phyloP scores from a whole-genome alignment of 2,113 vertebrate species.

The Stigmatopora nigra region DNA sequence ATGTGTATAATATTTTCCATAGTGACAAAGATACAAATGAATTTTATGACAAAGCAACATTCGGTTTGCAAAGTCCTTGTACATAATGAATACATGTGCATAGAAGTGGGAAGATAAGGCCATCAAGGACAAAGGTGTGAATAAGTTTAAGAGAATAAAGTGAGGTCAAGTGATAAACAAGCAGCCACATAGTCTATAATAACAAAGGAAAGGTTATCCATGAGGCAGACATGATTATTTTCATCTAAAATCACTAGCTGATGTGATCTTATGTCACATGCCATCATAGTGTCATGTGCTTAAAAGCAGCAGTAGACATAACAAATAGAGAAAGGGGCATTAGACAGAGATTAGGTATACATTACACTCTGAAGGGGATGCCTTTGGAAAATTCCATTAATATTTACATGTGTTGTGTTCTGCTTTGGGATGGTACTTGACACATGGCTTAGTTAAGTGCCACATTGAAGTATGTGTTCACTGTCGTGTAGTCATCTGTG shows the following conservation, averaged over 20 bases:
- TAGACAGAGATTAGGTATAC: constrained; percentile 22
- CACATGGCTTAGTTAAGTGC: constrained; percentile 13
- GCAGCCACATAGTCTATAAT: constrained; percentile 26
- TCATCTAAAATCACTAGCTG: constrained; percentile 15
- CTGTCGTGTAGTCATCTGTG: constrained; percentile 36
- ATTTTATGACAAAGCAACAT: constrained; percentile 47
- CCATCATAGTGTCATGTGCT: constrained; percentile 1
- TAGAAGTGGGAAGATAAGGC: constrained; percentile 70
- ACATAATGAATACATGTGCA: constrained; percentile 60
- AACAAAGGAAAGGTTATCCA: constrained; percentile 4
- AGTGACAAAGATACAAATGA: constrained; percentile 48
- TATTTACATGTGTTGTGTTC: constrained; percentile 51
- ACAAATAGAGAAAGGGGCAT: constrained; percentile 3
- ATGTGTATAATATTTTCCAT: constrained; percentile 53
- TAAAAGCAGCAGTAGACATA: constrained; percentile 22
- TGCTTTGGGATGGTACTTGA: constrained; percentile 29
- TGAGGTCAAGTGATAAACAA: constrained; percentile 9
- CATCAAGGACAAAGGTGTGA: constrained; percentile 31
- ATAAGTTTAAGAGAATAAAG: constrained; percentile 8
- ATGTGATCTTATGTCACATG: background rate
- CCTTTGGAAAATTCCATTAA: constrained; percentile 41
- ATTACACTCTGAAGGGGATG: constrained; percentile 31
- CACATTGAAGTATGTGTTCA: constrained; percentile 29
- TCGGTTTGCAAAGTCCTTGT: constrained; percentile 47
- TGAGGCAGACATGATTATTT: constrained; percentile 12